A percentile compares a stretch with the other conserved stretches of the same genome.
phyloP scores from a whole-genome alignment of 2,797 vertebrate species.

The Anolis apletophallus region DNA sequence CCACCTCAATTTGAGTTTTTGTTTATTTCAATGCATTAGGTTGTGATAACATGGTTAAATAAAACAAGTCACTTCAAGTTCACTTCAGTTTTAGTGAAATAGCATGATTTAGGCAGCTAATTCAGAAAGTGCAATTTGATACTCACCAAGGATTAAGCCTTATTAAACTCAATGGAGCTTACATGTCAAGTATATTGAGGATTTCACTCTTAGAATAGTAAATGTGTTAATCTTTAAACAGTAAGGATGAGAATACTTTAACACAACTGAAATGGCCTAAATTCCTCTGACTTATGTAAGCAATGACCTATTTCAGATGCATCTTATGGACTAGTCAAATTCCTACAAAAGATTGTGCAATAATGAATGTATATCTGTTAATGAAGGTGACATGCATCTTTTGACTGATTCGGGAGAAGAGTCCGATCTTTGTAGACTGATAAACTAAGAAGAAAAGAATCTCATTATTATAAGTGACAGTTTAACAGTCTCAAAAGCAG shows the following conservation, averaged over 20 bases:
- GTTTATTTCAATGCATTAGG: neutral
- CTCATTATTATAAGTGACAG: neutral
- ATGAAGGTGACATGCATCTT: neutral
- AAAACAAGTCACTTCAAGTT: neutral
- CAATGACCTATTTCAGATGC: neutral
- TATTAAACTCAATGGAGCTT: too few relatives aligned
- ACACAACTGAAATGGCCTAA: neutral
- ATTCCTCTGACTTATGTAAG: neutral
- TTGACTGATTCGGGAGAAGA: neutral
- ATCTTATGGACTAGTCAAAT: neutral
- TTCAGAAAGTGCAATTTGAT: neutral
- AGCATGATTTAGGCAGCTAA: neutral
- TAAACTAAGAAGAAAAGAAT: neutral
- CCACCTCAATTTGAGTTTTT: neutral
- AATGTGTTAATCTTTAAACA: neutral
- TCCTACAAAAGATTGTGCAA: neutral
- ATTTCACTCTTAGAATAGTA: neutral
- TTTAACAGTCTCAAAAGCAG: neutral
- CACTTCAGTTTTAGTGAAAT: neutral
- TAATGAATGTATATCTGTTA: neutral
- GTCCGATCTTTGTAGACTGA: neutral
- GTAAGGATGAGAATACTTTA: neutral
- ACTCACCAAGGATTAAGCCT: neutral
- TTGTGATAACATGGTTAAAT: conserved; percentile 11
- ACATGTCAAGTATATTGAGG: neutral